A percentile compares a stretch with the other conserved stretches of the same genome.
These are phyloP conservation scores for Bradypodion ventrale DNA, from an alignment of 2,797 vertebrate species.

Conservation along the genomic window DNA sequence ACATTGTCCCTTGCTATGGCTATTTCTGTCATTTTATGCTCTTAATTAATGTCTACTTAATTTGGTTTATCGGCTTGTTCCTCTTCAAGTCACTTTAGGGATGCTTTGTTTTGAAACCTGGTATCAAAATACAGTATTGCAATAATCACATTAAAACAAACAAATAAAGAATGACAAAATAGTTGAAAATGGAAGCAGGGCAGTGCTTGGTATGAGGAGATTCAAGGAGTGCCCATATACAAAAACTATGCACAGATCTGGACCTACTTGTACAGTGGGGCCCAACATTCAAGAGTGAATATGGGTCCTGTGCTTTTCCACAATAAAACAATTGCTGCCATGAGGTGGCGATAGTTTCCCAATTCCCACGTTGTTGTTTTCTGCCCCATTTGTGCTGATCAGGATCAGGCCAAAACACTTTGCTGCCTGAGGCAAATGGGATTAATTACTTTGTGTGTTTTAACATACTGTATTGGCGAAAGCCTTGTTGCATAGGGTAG, in stretches of 20 bases:
- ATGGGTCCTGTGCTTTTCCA: background rate
- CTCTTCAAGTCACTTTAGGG: too few species aligned
- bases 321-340: background rate
- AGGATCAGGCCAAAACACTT: background rate
- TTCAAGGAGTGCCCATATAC: too few species aligned
- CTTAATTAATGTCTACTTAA: background rate
- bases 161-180: background rate
- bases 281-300: too few species aligned
- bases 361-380: background rate
- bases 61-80: background rate
- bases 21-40: background rate
- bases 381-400: background rate
- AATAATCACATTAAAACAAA: background rate
- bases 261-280: too few species aligned
- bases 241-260: too few species aligned
- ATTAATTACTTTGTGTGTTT: background rate
- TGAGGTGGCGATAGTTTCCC: background rate
- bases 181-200: background rate
- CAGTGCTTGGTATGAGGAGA: background rate
- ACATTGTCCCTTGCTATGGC: background rate
- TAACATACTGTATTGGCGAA: background rate
- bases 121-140: too few species aligned
- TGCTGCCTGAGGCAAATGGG: background rate
- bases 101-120: background rate
- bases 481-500: background rate